Base-by-base conservation (phyloP, 2,888 invertebrate species). In the Sabatieria punctata region DNA sequence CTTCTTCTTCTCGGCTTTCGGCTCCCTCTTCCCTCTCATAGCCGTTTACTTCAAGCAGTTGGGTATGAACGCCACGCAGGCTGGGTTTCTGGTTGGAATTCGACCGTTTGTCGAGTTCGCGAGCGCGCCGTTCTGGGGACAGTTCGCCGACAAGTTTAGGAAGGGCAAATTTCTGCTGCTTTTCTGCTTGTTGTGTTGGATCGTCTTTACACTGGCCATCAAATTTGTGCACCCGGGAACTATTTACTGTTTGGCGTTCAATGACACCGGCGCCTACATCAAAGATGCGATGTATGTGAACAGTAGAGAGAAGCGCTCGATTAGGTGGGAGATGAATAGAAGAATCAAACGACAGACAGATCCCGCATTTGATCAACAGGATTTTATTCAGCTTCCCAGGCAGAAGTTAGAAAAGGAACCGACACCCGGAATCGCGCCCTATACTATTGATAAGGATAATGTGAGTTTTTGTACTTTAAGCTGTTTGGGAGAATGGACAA, bases 41-140 rank as follows among this genome's bases (percentile, higher is more conserved):
- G 95, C 91, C 33, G 86, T 97, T 40, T 99, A 95, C 72, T 97
- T 97, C 75, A 99, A 97, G 72, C 95, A 95, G 73, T 82, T 95
- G 80, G 91, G 91, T 50, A 91, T 97, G 89, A 93, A 91, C 70
- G 85, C 93, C 1, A 82, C 82, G 19, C 91, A 93, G 53, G 58
- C 63, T 2, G 65, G 65, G 4, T 58, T 71, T 19, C 60, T 74
- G 18, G 84, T 93, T 58, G 95, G 97, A 24, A 81, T 86, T 57
- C 75, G 97, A 51, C 95, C 95, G 1, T 85, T 97, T 66, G 84
- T 97, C 41, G 95, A 97, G 70, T 93, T 95, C 68, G 73, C 91
- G 46, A 84, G 89, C 47, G 91, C 89, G 1, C 97, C 95, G 0
- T 91, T 97, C 68, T 97, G 95, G 95, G 89, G 89, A 43, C 82